A percentile compares a stretch with the other conserved stretches of the same genome.
phyloP scores from a whole-genome alignment of 2,888 invertebrate species.

The Alcis repandata region DNA sequence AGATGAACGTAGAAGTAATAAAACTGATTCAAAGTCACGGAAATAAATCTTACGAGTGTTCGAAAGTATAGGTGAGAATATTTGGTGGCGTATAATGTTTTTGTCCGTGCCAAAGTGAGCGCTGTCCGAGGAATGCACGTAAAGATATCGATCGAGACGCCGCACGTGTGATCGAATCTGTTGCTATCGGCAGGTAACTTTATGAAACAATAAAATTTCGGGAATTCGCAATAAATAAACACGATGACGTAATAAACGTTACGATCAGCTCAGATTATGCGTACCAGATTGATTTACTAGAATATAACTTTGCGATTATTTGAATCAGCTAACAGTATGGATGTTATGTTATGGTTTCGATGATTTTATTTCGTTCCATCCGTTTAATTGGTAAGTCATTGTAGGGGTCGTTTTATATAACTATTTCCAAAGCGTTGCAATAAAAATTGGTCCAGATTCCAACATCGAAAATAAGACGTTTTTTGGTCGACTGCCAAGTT shows the following conservation, averaged over 20 bases:
- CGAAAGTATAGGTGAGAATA: conserved; percentile 77
- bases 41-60: conserved; percentile 83
- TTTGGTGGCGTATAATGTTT: conserved; percentile 61
- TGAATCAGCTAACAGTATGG: conserved; percentile 51
- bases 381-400: conserved; percentile 67
- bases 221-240: conserved; percentile 74
- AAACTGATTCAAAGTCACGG: conserved; percentile 83
- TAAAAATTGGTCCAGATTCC: conserved; percentile 87
- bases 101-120: conserved; percentile 64
- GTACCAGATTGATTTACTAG: conserved; percentile 61
- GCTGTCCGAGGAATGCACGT: conserved; percentile 66
- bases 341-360: conserved; percentile 48
- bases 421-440: conserved; percentile 83
- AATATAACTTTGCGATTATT: conserved; percentile 51
- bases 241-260: conserved; percentile 68
- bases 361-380: conserved; percentile 45
- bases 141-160: conserved; percentile 68
- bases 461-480: conserved; percentile 86
- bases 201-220: conserved; percentile 70
- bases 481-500: conserved; percentile 86
- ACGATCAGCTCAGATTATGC: conserved; percentile 56
- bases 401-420: conserved; percentile 73
- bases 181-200: conserved; percentile 57
- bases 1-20: conserved; percentile 83
- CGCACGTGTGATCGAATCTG: conserved; percentile 68